Conservation (phyloP, 2,888 invertebrate genomes). For the Lepidonotus clava region DNA sequence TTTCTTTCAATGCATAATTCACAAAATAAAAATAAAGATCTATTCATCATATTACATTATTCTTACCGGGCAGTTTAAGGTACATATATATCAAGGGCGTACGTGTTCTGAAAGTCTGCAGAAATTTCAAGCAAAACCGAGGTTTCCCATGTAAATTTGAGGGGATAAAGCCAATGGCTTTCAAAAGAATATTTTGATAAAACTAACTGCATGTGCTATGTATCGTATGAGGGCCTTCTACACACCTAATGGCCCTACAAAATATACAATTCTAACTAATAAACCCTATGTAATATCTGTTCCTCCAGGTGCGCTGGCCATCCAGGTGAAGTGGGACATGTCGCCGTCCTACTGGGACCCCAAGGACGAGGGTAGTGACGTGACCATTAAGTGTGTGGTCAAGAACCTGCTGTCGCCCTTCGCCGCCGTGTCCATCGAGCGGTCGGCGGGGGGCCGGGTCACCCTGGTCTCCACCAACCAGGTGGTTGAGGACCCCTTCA, state of each 20-base stretch:
- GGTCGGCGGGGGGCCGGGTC: background rate
- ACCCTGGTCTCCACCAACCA: background rate
- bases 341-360: background rate
- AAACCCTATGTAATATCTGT: too few relatives aligned
- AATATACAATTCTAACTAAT: too few relatives aligned
- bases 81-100: background rate
- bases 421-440: conserved; percentile 29
- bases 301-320: background rate
- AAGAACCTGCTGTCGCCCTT: background rate
- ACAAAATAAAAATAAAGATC: too few relatives aligned
- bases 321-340: conserved; percentile 20
- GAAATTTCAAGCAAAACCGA: background rate
- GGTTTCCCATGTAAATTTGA: background rate
- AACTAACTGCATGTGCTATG: background rate
- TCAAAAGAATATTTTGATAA: background rate
- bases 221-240: background rate
- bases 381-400: background rate
- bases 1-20: too few relatives aligned
- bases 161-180: background rate
- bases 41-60: too few relatives aligned
- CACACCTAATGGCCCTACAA: too few relatives aligned
- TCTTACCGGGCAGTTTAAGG: background rate
- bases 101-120: background rate
- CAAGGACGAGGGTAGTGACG: background rate
- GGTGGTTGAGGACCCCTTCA: conserved; percentile 12